phyloP scores from a whole-genome alignment of 2,888 invertebrate species.

The Heliconius erato region DNA sequence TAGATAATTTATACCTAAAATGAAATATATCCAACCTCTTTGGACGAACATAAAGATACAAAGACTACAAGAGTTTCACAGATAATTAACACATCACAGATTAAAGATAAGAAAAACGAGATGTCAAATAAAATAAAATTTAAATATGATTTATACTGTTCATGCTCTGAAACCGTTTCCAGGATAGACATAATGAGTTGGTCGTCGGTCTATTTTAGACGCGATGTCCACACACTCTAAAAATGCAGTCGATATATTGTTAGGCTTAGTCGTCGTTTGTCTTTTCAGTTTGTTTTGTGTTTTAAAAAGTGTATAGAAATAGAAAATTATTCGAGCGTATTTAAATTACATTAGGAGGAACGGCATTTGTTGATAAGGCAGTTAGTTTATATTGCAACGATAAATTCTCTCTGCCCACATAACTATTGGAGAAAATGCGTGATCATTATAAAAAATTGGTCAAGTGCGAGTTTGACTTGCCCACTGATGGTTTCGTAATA shows the following conservation, averaged over 20 bases:
- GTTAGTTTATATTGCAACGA: background rate
- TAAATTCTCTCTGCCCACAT: too few relatives aligned
- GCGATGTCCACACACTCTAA: conserved; percentile 26
- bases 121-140: conserved; percentile 27
- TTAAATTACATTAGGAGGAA: background rate
- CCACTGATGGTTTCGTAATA: too few relatives aligned
- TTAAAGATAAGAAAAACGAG: conserved; percentile 23
- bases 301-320: conserved; percentile 3
- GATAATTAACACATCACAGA: conserved; percentile 30
- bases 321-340: background rate
- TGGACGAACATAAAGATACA: conserved; percentile 1
- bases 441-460: too few relatives aligned
- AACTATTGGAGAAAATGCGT: too few relatives aligned
- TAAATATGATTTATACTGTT: conserved; percentile 34
- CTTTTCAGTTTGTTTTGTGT: background rate
- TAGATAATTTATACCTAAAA: background rate
- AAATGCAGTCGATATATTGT: conserved; percentile 29
- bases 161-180: conserved; percentile 35
- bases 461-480: too few relatives aligned
- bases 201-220: conserved; percentile 59
- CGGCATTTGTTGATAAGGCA: background rate
- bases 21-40: background rate
- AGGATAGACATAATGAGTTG: conserved; percentile 54
- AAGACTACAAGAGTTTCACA: conserved; percentile 20
- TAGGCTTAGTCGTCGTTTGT: background rate